A percentile compares a stretch with the other conserved stretches of the same genome.
phyloP scores from a whole-genome alignment of 2,888 invertebrate genomes.

The Chaitophorus viminalis region DNA sequence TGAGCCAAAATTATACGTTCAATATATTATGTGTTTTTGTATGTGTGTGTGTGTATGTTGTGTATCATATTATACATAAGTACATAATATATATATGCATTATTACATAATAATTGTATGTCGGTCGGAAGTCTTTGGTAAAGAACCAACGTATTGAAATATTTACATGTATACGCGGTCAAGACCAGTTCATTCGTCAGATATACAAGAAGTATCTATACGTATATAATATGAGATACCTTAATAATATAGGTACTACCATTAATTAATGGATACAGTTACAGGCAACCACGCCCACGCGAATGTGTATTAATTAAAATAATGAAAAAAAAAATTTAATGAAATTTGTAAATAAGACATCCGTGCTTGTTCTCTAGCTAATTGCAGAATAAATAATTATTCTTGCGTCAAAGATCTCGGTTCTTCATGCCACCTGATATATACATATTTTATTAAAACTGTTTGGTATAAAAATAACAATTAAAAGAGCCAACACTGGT shows the following conservation, averaged over 20 bases:
- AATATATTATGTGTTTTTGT: neutral
- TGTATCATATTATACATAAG: neutral
- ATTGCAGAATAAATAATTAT: constrained; percentile 49
- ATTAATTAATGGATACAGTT: constrained; percentile 45
- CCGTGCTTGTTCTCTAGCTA: neutral
- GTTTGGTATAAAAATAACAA: constrained; percentile 37
- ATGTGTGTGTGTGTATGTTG: neutral
- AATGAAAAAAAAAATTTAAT: constrained; percentile 10
- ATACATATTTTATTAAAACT: constrained; percentile 1
- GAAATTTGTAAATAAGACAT: constrained; percentile 57
- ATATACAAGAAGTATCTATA: neutral
- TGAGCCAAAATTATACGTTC: constrained; percentile 30
- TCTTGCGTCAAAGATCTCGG: neutral
- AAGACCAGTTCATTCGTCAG: constrained; percentile 5
- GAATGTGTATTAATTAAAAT: constrained; percentile 28
- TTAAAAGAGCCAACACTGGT: constrained; percentile 45
- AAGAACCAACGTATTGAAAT: neutral
- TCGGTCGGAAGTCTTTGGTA: constrained; percentile 21
- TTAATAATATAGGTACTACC: constrained; percentile 1
- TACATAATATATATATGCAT: neutral
- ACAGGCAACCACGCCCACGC: constrained; percentile 42
- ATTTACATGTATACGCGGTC: neutral
- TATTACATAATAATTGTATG: constrained; percentile 22
- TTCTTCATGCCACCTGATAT: constrained; percentile 11
- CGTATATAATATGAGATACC: neutral